Percentiles rank a stretch among this genome's conserved stretches.
Evolutionary conservation across 2,888 invertebrate species (phyloP).

Genomic region (Drosophila mercatorum): DNA sequence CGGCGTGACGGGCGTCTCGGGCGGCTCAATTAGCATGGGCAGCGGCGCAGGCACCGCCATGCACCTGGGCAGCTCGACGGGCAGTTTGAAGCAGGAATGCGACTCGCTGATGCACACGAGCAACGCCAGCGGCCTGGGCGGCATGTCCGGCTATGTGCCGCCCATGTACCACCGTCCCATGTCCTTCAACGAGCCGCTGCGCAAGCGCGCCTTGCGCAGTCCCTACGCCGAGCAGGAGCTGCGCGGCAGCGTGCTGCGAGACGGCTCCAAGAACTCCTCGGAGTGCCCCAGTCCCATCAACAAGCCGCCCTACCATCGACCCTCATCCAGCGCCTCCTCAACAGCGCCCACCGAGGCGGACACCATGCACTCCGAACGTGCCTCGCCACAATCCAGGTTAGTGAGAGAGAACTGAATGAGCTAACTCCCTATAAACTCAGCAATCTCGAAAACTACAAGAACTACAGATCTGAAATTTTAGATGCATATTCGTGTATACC

Average conservation of each 20-base stretch:
- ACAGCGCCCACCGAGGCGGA: conserved; percentile 85
- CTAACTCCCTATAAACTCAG: no score
- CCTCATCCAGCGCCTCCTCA: conserved; percentile 85
- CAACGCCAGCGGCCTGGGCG: conserved; percentile 80
- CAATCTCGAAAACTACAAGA: no score
- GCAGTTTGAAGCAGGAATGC: conserved; percentile 84
- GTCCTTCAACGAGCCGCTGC: conserved; percentile 84
- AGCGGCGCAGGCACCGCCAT: conserved; percentile 77
- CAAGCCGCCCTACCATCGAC: conserved; percentile 84
- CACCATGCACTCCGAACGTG: conserved; percentile 85
- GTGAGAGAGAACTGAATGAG: neutral
- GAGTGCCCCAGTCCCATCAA: conserved; percentile 85
- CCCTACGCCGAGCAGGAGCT: conserved; percentile 85
- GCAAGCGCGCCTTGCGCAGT: conserved; percentile 87
- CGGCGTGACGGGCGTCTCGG: conserved; percentile 48
- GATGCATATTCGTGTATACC: no score
- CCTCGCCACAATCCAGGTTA: conserved; percentile 85
- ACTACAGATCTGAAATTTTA: no score
- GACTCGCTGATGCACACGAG: conserved; percentile 84
- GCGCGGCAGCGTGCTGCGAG: conserved; percentile 89
- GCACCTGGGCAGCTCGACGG: conserved; percentile 76
- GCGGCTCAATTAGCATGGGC: conserved; percentile 82
- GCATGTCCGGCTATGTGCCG: conserved; percentile 84
- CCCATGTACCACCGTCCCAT: conserved; percentile 85
- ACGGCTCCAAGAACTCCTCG: conserved; percentile 85